phyloP scores from a whole-genome alignment of 1,140 invertebrate species.

The silkworm (Bombyx mori) region ASM3026992v2 NC_085120.1:6315001-6315500 shows the following conservation, averaged over 20 bases:
- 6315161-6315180: slow-evolving; percentile 7
- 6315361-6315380: too few relatives aligned
- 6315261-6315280: background rate
- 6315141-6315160: slow-evolving; percentile 6
- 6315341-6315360: too few relatives aligned
- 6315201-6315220: background rate
- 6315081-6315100: background rate
- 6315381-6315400: too few relatives aligned
- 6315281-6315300: background rate
- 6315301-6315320: too few relatives aligned
- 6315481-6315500: too few relatives aligned
- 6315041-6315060: slow-evolving; percentile 2
- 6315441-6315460: too few relatives aligned
- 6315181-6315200: background rate
- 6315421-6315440: too few relatives aligned
- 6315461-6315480: too few relatives aligned
- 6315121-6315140: slow-evolving; percentile 12
- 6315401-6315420: too few relatives aligned
- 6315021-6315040: background rate
- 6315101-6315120: slow-evolving; percentile 2
- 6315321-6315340: too few relatives aligned
- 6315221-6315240: background rate
- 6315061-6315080: slow-evolving; percentile 5
- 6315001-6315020: too few relatives aligned
- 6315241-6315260: background rate